A percentile compares a stretch with the other conserved stretches of the same genome.
phyloP scores from a whole-genome alignment of 1,140 invertebrate species.

The Musca domestica region DNA sequence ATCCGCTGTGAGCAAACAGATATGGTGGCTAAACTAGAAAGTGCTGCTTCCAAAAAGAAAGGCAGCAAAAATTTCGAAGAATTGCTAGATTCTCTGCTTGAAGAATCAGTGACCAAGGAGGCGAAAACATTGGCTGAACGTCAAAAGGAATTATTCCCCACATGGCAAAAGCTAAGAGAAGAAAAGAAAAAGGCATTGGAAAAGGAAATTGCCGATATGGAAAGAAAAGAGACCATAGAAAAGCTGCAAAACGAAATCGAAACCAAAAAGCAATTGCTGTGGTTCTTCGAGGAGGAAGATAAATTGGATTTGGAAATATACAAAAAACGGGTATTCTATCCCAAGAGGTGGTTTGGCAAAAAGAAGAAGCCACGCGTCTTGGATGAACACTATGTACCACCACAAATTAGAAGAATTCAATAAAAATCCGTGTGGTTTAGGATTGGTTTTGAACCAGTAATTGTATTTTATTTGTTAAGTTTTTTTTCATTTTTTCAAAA shows the following conservation, averaged over 20 bases:
- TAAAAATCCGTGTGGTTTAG: neutral
- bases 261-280: constrained; percentile 66
- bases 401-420: constrained; percentile 56
- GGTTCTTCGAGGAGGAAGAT: constrained; percentile 77
- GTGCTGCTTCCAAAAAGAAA: neutral
- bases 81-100: constrained; percentile 17
- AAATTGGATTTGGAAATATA: constrained; percentile 71
- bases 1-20: constrained; percentile 18
- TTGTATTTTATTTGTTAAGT: too few relatives aligned
- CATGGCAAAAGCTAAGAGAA: constrained; percentile 56
- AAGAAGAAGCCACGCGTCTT: constrained; percentile 54
- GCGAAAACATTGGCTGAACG: constrained; percentile 61
- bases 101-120: constrained; percentile 56
- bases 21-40: neutral
- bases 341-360: constrained; percentile 53
- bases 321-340: constrained; percentile 57
- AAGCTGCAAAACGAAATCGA: constrained; percentile 61
- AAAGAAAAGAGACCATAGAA: constrained; percentile 60
- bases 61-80: neutral
- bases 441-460: neutral
- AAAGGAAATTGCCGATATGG: constrained; percentile 22
- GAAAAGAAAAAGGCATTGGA: constrained; percentile 35
- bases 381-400: constrained; percentile 68
- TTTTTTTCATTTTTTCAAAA: too few relatives aligned
- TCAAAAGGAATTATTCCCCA: constrained; percentile 33